phyloP scores from a whole-genome alignment of 2,113 vertebrate genomes.

The Podilymbus podiceps region DNA sequence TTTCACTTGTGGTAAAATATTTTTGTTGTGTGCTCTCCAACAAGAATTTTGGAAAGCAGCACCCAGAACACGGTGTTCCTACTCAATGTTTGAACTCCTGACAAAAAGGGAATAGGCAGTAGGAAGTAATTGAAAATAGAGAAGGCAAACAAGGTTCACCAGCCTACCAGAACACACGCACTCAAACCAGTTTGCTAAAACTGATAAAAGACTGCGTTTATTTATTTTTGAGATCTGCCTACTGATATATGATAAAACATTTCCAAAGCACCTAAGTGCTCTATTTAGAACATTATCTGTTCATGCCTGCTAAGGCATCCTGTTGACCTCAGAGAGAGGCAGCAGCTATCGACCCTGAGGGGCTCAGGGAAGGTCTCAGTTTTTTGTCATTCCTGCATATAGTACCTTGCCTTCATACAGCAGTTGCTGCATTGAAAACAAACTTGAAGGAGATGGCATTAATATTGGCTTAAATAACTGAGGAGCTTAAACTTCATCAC shows the following conservation, averaged over 20 bases:
- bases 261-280: not conserved
- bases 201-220: not conserved
- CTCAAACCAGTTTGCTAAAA: not conserved
- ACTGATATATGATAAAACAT: not conserved
- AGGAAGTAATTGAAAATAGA: not conserved
- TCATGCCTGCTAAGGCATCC: not conserved
- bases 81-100: not conserved
- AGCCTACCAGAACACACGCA: not conserved
- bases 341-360: not conserved
- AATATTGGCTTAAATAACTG: not conserved
- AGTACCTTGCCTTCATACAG: not conserved
- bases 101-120: not conserved
- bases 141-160: not conserved
- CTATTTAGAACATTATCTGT: not conserved
- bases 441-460: not conserved
- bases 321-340: not conserved
- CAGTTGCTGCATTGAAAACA: not conserved
- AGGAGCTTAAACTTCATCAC: not conserved
- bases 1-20: not conserved
- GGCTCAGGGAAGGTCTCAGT: not conserved
- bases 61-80: not conserved
- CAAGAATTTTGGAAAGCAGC: not conserved
- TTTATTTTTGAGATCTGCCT: not conserved
- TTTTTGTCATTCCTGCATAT: not conserved
- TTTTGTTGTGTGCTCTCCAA: not conserved